Evolutionary conservation across 2,888 invertebrate species (phyloP).

Genomic region (Lasioglossum villosulum): DNA sequence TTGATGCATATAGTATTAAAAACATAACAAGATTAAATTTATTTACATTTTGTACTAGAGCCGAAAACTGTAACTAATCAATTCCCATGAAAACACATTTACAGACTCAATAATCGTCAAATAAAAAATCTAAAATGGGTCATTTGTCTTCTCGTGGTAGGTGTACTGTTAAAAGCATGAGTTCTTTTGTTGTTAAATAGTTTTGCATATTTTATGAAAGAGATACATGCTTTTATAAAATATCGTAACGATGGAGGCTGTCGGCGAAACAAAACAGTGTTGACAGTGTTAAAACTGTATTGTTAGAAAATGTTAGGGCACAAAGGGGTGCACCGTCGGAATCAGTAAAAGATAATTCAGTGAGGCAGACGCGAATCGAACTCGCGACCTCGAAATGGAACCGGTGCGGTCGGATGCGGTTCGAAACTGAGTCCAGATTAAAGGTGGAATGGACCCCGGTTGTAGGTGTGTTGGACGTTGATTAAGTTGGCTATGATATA

Average conservation of each 20-base stretch:
- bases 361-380: slow-evolving; percentile 24
- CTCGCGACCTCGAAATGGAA: slow-evolving; percentile 32
- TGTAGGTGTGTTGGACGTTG: slow-evolving; percentile 60
- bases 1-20: too few relatives aligned
- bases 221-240: not conserved
- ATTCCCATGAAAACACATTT: too few relatives aligned
- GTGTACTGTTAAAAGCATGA: not conserved
- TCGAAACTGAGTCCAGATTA: slow-evolving; percentile 47
- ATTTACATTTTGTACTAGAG: too few relatives aligned
- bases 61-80: too few relatives aligned
- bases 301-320: not conserved
- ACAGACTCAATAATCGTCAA: too few relatives aligned
- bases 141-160: too few relatives aligned
- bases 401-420: slow-evolving; percentile 49
- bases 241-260: not conserved
- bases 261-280: not conserved
- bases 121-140: too few relatives aligned
- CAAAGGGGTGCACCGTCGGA: not conserved
- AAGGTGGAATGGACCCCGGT: slow-evolving; percentile 41
- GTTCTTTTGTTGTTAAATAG: not conserved
- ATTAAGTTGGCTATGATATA: slow-evolving; percentile 63
- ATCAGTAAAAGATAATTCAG: not conserved
- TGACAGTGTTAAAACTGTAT: not conserved
- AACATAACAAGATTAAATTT: too few relatives aligned
- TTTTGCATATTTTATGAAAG: not conserved